Evolutionary conservation across 2,797 vertebrate genomes (phyloP).

Genomic region (Mus caroli): DNA sequence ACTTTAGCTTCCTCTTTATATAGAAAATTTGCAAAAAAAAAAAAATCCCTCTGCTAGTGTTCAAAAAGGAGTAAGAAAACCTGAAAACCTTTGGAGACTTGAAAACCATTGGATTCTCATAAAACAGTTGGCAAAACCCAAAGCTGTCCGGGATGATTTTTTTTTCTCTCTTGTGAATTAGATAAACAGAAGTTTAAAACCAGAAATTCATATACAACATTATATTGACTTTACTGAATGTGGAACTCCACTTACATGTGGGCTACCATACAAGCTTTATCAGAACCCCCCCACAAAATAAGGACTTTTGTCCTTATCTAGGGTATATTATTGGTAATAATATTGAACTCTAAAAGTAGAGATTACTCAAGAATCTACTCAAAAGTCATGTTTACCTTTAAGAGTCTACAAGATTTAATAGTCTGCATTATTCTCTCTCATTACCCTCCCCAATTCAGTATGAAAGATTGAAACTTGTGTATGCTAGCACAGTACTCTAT

Average conservation of each 20-base stretch:
- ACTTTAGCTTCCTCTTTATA: constrained; percentile 17
- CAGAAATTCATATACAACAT: constrained; percentile 37
- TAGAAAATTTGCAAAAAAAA: constrained; percentile 16
- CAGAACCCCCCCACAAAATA: neutral
- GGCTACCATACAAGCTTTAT: neutral
- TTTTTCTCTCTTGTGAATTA: constrained; percentile 49
- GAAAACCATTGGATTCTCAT: constrained; percentile 23
- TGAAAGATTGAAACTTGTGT: neutral
- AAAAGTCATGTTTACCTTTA: constrained; percentile 46
- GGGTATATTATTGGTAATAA: constrained; percentile 29
- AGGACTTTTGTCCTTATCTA: constrained; percentile 6
- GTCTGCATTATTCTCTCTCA: neutral
- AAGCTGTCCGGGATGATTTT: constrained; percentile 39
- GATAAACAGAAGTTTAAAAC: constrained; percentile 26
- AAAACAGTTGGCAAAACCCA: constrained; percentile 45
- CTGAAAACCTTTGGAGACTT: constrained; percentile 53
- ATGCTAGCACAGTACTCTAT: neutral
- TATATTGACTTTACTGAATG: constrained; percentile 54
- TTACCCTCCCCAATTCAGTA: too few species aligned
- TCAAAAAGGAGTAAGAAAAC: constrained; percentile 48
- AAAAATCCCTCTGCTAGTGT: neutral
- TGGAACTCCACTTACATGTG: constrained; percentile 18
- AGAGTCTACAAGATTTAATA: constrained; percentile 49
- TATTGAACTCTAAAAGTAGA: constrained; percentile 2
- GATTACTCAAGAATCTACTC: constrained; percentile 49